These are phyloP conservation scores for Thalassaphorura encarpata DNA, from an alignment of 1,140 invertebrate species.

Conservation along the genomic window DNA sequence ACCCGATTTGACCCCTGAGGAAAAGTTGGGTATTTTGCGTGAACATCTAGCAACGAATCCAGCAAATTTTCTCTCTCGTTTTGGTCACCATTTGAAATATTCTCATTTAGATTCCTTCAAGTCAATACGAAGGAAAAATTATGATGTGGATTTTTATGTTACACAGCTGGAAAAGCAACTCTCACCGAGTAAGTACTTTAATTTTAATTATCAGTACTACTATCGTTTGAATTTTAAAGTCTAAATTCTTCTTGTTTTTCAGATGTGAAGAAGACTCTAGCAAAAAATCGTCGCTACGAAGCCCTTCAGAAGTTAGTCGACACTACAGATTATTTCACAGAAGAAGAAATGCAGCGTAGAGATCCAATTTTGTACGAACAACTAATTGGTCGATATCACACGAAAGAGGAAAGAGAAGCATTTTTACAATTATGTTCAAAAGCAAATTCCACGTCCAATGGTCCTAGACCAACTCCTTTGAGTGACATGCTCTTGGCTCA, in stretches of 20 bases:
- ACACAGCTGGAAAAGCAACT: constrained; percentile 14
- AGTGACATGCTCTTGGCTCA: constrained; percentile 41
- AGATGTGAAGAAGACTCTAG: constrained; percentile 41
- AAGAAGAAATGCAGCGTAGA: constrained; percentile 82
- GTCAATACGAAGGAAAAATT: constrained; percentile 2
- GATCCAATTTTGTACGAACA: constrained; percentile 83
- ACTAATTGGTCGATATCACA: constrained; percentile 71
- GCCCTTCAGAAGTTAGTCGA: constrained; percentile 63
- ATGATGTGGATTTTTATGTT: constrained; percentile 12
- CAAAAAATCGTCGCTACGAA: constrained; percentile 70
- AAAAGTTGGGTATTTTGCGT: constrained; percentile 59
- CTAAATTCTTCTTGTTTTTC: background rate
- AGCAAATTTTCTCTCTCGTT: constrained; percentile 58
- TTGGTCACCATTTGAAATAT: constrained; percentile 57
- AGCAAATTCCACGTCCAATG: background rate
- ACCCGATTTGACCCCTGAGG: constrained; percentile 51
- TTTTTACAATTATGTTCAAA: constrained; percentile 12
- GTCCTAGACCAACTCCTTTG: constrained; percentile 28
- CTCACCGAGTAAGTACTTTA: constrained; percentile 1
- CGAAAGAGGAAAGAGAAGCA: constrained; percentile 57
- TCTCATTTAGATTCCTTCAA: constrained; percentile 34
- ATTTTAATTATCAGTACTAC: background rate
- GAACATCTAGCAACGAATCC: constrained; percentile 55
- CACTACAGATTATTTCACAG: constrained; percentile 71
- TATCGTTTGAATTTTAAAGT: background rate